Evolutionary conservation across 2,888 invertebrate genomes (phyloP).

Genomic region (Liopterus haemorrhoidalis): DNA sequence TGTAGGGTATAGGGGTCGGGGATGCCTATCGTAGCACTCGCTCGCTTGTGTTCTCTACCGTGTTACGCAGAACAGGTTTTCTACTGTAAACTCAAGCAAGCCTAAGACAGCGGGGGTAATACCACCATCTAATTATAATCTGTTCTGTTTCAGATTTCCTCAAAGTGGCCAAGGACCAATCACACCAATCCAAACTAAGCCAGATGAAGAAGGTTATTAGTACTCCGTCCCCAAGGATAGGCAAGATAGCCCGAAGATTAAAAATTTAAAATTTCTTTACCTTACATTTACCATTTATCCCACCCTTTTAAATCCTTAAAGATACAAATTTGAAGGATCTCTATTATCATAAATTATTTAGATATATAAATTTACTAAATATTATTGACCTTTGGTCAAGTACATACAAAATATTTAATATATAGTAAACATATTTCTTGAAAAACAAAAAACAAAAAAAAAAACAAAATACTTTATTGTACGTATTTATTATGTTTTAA

Average conservation of each 20-base stretch:
- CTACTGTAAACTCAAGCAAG: too few species aligned
- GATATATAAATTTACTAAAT: slow-evolving; percentile 16
- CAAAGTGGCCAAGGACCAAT: too few species aligned
- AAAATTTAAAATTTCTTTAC: slow-evolving; percentile 7
- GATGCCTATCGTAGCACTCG: too few species aligned
- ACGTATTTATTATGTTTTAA: slow-evolving; percentile 21
- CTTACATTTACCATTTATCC: slow-evolving; percentile 1
- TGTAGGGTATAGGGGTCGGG: too few species aligned
- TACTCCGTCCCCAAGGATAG: slow-evolving; percentile 6
- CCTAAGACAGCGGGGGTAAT: too few species aligned
- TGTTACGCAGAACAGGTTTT: too few species aligned
- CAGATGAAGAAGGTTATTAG: too few species aligned
- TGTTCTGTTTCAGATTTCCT: too few species aligned
- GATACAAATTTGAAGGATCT: neutral
- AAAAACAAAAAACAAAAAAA: slow-evolving; percentile 14
- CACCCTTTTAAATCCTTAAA: neutral
- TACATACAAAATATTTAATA: slow-evolving; percentile 19
- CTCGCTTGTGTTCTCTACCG: too few species aligned
- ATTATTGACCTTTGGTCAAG: slow-evolving; percentile 10
- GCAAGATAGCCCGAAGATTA: neutral
- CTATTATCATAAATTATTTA: slow-evolving; percentile 6
- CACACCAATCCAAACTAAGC: too few species aligned
- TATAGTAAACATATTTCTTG: slow-evolving; percentile 17
- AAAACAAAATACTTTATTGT: slow-evolving; percentile 14
- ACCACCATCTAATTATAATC: too few species aligned